Conservation (phyloP, 1,140 invertebrate genomes). For the Theocolax elegans region DNA sequence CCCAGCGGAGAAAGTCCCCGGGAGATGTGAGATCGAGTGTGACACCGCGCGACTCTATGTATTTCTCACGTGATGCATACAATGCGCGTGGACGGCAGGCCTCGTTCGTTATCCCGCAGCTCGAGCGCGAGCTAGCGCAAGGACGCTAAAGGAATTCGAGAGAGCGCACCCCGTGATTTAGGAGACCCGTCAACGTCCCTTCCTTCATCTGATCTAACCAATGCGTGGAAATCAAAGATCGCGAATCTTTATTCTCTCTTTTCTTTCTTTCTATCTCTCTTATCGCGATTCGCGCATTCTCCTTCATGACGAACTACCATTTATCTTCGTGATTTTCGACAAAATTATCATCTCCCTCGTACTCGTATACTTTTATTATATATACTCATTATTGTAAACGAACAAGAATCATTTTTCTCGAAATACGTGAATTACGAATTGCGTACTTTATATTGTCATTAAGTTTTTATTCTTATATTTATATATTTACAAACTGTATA, state of each 20-base stretch:
- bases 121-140: slow-evolving; percentile 12
- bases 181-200: slow-evolving; percentile 23
- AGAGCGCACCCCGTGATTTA: slow-evolving; percentile 31
- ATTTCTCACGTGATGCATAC: slow-evolving; percentile 46
- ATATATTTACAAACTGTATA: too few relatives aligned
- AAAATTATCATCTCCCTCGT: too few relatives aligned
- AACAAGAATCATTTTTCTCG: too few relatives aligned
- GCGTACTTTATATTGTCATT: too few relatives aligned
- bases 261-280: slow-evolving; percentile 19
- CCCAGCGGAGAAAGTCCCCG: slow-evolving; percentile 23
- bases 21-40: slow-evolving; percentile 32
- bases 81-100: slow-evolving; percentile 48
- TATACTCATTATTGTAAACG: too few relatives aligned
- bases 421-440: too few relatives aligned
- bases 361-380: too few relatives aligned
- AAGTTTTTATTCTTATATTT: too few relatives aligned
- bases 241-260: neutral
- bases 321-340: too few relatives aligned
- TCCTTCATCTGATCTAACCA: slow-evolving; percentile 8
- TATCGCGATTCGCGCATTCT: neutral
- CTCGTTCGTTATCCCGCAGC: slow-evolving; percentile 47
- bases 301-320: too few relatives aligned
- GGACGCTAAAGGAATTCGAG: slow-evolving; percentile 37
- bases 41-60: slow-evolving; percentile 32
- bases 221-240: slow-evolving; percentile 26